Evolutionary conservation across 2,888 invertebrate genomes (phyloP).

Genomic region (Drosophila hamatofila): DNA sequence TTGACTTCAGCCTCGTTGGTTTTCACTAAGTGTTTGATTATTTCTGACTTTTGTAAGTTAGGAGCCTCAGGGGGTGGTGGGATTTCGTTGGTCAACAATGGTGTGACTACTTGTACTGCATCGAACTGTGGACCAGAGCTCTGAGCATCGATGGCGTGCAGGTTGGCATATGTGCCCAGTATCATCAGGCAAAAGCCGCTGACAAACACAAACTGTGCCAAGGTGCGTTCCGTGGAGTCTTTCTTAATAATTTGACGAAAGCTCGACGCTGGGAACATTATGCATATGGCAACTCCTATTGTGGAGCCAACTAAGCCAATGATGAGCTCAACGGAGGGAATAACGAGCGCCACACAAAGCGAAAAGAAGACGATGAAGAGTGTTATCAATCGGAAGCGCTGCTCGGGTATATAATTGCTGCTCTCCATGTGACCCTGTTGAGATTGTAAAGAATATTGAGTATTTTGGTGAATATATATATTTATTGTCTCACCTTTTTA

Average conservation of each 20-base stretch:
- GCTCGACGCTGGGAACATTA: conserved; percentile 96
- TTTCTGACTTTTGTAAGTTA: conserved; percentile 45
- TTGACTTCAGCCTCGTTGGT: conserved; percentile 23
- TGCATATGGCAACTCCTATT: conserved; percentile 96
- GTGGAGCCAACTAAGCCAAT: conserved; percentile 97
- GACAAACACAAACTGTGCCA: conserved; percentile 93
- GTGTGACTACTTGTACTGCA: conserved; percentile 54
- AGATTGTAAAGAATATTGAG: neutral
- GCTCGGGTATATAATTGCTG: conserved; percentile 92
- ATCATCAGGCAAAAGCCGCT: conserved; percentile 95
- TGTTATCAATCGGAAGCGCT: conserved; percentile 93
- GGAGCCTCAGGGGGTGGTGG: conserved; percentile 38
- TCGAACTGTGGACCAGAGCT: conserved; percentile 83
- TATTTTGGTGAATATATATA: neutral
- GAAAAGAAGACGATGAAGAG: conserved; percentile 91
- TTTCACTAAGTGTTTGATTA: conserved; percentile 47
- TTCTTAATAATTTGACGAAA: conserved; percentile 94
- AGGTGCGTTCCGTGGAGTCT: conserved; percentile 91
- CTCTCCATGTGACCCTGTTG: conserved; percentile 89
- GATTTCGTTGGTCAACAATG: conserved; percentile 50
- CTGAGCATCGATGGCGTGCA: conserved; percentile 90
- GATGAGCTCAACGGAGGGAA: conserved; percentile 97
- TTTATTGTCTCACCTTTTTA: conserved; percentile 87
- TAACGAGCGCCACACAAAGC: conserved; percentile 92
- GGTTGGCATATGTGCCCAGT: conserved; percentile 95